phyloP scores from a whole-genome alignment of 2,797 vertebrate species.

The Hephaestus fuliginosus region DNA sequence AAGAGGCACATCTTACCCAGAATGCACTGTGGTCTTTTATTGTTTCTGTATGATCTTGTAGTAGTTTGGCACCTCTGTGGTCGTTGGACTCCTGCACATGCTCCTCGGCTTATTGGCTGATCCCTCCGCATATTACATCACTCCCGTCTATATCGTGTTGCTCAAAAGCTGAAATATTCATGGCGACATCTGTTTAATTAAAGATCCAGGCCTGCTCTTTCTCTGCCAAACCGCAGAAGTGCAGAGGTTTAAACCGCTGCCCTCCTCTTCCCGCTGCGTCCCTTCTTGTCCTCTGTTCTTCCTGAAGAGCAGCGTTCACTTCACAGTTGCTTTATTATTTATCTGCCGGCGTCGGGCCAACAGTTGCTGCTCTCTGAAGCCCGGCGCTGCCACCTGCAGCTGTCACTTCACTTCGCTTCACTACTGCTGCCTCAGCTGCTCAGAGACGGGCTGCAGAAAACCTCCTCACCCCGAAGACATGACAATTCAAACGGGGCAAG shows the following conservation, averaged over 20 bases:
- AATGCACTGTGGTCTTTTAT: neutral
- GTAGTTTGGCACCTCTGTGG: constrained; percentile 65
- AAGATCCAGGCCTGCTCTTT: constrained; percentile 64
- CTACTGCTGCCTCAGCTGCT: constrained; percentile 56
- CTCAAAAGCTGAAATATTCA: constrained; percentile 79
- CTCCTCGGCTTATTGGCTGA: constrained; percentile 62
- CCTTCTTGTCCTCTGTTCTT: constrained; percentile 53
- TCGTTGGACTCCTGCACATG: constrained; percentile 58
- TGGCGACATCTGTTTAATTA: constrained; percentile 83
- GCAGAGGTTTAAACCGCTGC: constrained; percentile 62
- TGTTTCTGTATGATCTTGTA: constrained; percentile 20
- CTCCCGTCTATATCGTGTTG: constrained; percentile 64
- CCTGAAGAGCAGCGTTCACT: constrained; percentile 68
- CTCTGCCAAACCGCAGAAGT: constrained; percentile 67
- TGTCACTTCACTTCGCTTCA: constrained; percentile 76
- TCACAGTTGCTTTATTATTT: constrained; percentile 86
- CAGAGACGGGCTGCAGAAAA: constrained; percentile 12
- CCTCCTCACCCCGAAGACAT: constrained; percentile 6
- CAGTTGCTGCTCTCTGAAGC: constrained; percentile 74
- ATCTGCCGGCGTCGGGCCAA: constrained; percentile 86
- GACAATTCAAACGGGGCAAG: neutral
- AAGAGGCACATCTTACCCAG: constrained; percentile 6
- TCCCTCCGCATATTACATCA: constrained; percentile 74
- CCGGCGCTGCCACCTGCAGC: constrained; percentile 76
- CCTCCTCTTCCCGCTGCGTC: constrained; percentile 5